phyloP scores from a whole-genome alignment of 2,888 invertebrate genomes.

The Hirtodrosophila histrioides region DNA sequence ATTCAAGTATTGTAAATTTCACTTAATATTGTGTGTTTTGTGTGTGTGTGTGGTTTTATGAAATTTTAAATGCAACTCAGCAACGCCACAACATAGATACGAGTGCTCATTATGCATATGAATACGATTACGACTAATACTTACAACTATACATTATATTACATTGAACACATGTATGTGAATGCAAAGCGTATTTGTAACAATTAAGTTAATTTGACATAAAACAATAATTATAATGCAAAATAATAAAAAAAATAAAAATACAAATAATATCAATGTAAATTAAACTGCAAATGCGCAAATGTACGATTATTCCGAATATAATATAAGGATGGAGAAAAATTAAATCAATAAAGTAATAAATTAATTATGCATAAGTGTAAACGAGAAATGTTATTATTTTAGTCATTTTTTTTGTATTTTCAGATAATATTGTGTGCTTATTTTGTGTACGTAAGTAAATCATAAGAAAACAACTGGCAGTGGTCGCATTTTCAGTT shows the following conservation, averaged over 20 bases:
- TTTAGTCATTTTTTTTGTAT: background rate
- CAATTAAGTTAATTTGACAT: slow-evolving; percentile 78
- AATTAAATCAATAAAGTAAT: slow-evolving; percentile 56
- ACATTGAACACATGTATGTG: slow-evolving; percentile 49
- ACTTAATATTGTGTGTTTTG: slow-evolving; percentile 6
- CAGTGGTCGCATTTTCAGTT: too few species aligned
- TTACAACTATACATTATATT: slow-evolving; percentile 14
- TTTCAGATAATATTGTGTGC: background rate
- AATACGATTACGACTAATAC: slow-evolving; percentile 19
- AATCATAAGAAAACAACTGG: background rate
- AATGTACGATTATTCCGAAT: slow-evolving; percentile 31
- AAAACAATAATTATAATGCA: slow-evolving; percentile 78
- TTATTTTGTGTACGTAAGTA: slow-evolving; percentile 1
- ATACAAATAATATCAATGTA: slow-evolving; percentile 37
- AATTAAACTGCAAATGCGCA: slow-evolving; percentile 25
- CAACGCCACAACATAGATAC: slow-evolving; percentile 4
- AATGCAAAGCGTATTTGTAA: slow-evolving; percentile 57
- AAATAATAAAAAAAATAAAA: slow-evolving; percentile 24
- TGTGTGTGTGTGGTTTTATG: slow-evolving; percentile 7
- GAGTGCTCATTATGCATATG: slow-evolving; percentile 19
- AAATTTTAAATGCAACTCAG: slow-evolving; percentile 17
- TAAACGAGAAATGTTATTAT: slow-evolving; percentile 27
- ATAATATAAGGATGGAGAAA: slow-evolving; percentile 23
- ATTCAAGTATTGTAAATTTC: slow-evolving; percentile 63
- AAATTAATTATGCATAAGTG: slow-evolving; percentile 63